Percentiles rank a stretch among this genome's conserved stretches.
Conservation (phyloP, 2,888 invertebrate species). For the Phoenoteleia sp. region DNA sequence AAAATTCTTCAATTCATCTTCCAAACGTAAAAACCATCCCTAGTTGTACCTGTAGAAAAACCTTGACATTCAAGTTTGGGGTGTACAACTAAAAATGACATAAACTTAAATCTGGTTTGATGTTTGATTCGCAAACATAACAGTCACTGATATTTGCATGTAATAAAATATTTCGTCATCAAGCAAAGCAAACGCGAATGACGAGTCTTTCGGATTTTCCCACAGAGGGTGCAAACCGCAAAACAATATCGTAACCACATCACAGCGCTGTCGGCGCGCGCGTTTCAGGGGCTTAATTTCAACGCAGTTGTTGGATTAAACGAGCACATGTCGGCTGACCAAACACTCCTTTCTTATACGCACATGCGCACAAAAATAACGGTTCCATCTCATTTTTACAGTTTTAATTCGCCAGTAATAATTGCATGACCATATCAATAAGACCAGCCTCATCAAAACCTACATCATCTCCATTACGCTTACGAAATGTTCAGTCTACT, state of each 20-base stretch:
- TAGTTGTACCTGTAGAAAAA: no score
- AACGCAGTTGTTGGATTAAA: conserved; percentile 71
- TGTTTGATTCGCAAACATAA: no score
- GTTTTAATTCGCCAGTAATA: conserved; percentile 44
- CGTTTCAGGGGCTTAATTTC: conserved; percentile 68
- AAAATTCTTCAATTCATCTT: background rate
- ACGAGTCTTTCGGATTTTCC: conserved; percentile 77
- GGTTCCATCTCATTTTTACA: conserved; percentile 24
- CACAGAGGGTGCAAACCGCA: conserved; percentile 82
- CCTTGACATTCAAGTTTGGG: no score
- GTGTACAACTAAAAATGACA: no score
- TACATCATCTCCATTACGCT: background rate
- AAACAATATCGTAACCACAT: conserved; percentile 80
- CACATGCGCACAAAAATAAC: conserved; percentile 30
- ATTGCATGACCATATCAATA: conserved; percentile 46
- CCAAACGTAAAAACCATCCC: background rate
- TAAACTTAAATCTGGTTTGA: no score
- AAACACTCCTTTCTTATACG: conserved; percentile 43
- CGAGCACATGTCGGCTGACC: conserved; percentile 66
- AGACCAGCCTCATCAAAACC: no score
- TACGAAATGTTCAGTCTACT: conserved; percentile 8
- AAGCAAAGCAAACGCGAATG: no score
- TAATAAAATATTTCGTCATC: conserved; percentile 57
- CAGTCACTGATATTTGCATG: no score
- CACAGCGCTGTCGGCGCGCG: conserved; percentile 77